Base-by-base conservation (phyloP, 2,888 invertebrate species). In the Girardia tigrina region DNA sequence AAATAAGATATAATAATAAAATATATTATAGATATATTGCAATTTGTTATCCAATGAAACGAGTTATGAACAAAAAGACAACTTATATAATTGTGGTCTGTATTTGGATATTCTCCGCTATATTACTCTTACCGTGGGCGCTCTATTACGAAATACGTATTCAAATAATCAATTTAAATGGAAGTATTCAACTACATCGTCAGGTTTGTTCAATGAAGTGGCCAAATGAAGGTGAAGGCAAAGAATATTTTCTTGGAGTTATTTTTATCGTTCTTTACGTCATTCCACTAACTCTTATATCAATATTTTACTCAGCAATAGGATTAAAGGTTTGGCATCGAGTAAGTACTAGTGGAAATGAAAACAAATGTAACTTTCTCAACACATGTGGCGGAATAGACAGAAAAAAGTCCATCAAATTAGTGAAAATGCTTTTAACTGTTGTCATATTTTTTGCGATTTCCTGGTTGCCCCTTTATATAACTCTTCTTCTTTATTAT, bases 391-490 rank as follows among this genome's bases (percentile, higher is more conserved):
- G 56, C n/a, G 56, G 56, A 12, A 56, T 56, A 6, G 56, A 56
- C n/a, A 56, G 56, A n/a, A 56, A 56, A 23, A 56, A 56, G n/a
- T 56, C 56, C n/a, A n/a, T 56, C n/a, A 56, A 56, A 56, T 56
- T 56, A 56, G 56, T 56, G 4, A 56, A 56, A 56, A 56, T 56
- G 56, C n/a, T 56, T 8, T n/a, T 56, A n/a, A 56, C 56, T 2
- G 56, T 56, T n/a, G 56, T 56, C 8, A 23, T 56, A 8, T 56
- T 56, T n/a, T 56, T 56, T 56, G 56, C 56, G 8, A 56, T 56
- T 16, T 56, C 56, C 4, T 56, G 56, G 56, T 56, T 56, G n/a
- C 56, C 56, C n/a, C 56, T 56, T 56, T 56, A 56, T 56, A 56
- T 56, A 8, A 56, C 56, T 20, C 56, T 56, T 56, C n/a, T 56